Percentiles rank a stretch among this genome's conserved stretches.
These are phyloP conservation scores for Sitophilus oryzae DNA, from an alignment of 1,140 invertebrate genomes.

Conservation along the genomic window DNA sequence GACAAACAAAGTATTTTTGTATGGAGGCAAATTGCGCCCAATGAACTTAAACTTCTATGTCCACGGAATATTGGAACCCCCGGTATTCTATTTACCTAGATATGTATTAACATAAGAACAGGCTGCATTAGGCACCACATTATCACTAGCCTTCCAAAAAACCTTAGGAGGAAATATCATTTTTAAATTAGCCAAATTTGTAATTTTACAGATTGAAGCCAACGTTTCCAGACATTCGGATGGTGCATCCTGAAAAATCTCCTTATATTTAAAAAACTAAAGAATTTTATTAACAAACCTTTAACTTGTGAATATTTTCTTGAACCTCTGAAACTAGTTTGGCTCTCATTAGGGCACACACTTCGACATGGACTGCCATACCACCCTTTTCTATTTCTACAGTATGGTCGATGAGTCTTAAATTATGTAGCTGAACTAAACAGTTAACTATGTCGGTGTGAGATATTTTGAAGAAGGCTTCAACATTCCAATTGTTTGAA, in stretches of 20 bases:
- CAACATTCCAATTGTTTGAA: slow-evolving; percentile 66
- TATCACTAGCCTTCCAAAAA: slow-evolving; percentile 54
- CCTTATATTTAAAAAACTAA: slow-evolving; percentile 20
- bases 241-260: slow-evolving; percentile 54
- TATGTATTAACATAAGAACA: slow-evolving; percentile 57
- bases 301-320: slow-evolving; percentile 63
- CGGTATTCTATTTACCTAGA: slow-evolving; percentile 51
- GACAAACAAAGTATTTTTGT: too few relatives aligned
- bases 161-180: slow-evolving; percentile 65
- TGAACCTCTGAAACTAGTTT: slow-evolving; percentile 71
- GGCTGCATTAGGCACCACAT: slow-evolving; percentile 42
- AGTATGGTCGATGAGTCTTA: slow-evolving; percentile 58
- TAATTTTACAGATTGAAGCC: slow-evolving; percentile 62
- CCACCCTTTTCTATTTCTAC: slow-evolving; percentile 47
- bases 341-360: slow-evolving; percentile 68
- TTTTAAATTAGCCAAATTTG: slow-evolving; percentile 67
- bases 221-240: slow-evolving; percentile 61
- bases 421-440: slow-evolving; percentile 55
- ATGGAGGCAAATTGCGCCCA: too few relatives aligned
- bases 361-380: slow-evolving; percentile 51
- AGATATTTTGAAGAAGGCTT: slow-evolving; percentile 48
- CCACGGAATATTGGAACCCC: too few relatives aligned
- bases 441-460: slow-evolving; percentile 63
- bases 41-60: too few relatives aligned
- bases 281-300: slow-evolving; percentile 47